Conservation (phyloP, 2,113 vertebrate genomes). For the Hydrochoerus hydrochaeris region DNA sequence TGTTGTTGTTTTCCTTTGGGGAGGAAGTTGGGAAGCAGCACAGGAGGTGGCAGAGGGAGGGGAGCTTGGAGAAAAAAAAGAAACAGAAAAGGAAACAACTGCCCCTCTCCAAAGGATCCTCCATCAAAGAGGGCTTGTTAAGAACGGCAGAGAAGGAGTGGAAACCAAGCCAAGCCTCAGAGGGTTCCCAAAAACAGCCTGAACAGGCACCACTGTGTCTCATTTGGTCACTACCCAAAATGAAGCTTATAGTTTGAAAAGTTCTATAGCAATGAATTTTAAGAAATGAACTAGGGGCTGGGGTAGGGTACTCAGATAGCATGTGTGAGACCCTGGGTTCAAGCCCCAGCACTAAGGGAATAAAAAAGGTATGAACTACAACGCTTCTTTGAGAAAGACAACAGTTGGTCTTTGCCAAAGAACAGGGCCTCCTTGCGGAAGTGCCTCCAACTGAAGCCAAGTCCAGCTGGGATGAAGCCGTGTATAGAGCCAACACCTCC, state of each 20-base stretch:
- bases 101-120: not conserved
- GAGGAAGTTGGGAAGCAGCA: not conserved
- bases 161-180: not conserved
- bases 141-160: not conserved
- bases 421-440: not conserved
- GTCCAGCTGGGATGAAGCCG: not conserved
- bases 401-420: not conserved
- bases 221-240: conserved; percentile 53
- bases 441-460: not conserved
- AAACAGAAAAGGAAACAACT: not conserved
- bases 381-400: conserved; percentile 5
- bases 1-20: not conserved
- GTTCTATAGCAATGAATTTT: not conserved
- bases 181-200: not conserved
- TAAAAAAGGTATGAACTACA: not conserved
- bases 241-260: conserved; percentile 61
- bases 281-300: not conserved
- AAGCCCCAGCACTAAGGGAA: not conserved
- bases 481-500: not conserved
- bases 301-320: not conserved
- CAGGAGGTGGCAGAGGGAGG: not conserved
- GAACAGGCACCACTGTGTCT: conserved; percentile 39
- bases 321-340: not conserved
- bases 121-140: not conserved
- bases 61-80: not conserved